Conservation (phyloP, 2,888 invertebrate genomes). For the Acleris literana region DNA sequence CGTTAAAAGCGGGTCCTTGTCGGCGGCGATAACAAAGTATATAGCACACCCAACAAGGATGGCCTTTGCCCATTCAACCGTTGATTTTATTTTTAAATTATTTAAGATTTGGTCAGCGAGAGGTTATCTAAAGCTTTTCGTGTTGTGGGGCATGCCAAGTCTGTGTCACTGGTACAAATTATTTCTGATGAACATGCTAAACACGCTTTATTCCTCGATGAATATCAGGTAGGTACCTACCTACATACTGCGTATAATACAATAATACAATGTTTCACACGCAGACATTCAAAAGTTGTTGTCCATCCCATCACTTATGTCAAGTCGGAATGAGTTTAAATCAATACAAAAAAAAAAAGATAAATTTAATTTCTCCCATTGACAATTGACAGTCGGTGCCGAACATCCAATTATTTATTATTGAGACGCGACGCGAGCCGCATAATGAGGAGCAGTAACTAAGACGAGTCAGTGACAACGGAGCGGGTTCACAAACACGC, state of each 20-base stretch:
- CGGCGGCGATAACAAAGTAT: slow-evolving; percentile 54
- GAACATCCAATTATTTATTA: slow-evolving; percentile 39
- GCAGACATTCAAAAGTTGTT: slow-evolving; percentile 6
- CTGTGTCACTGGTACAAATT: no score
- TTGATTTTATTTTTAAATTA: no score
- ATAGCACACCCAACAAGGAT: slow-evolving; percentile 24
- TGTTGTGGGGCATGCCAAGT: no score
- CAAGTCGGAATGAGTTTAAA: slow-evolving; percentile 21
- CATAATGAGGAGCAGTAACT: slow-evolving; percentile 55
- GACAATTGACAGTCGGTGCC: slow-evolving; percentile 32
- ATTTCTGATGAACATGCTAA: no score
- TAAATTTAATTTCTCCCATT: slow-evolving; percentile 34
- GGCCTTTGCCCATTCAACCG: slow-evolving; percentile 1
- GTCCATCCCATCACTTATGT: slow-evolving; percentile 27
- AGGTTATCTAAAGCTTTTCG: no score
- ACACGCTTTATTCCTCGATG: no score
- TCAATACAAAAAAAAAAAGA: slow-evolving; percentile 30
- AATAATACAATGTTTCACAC: slow-evolving; percentile 10
- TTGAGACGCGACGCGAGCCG: slow-evolving; percentile 45
- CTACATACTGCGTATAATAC: no score
- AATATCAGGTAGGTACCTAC: no score
- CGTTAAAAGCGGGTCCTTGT: slow-evolving; percentile 74
- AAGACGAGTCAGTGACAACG: slow-evolving; percentile 56
- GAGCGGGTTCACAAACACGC: slow-evolving; percentile 50
- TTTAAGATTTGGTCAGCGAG: no score